These are phyloP conservation scores for Drosophila pseudotalamancana DNA, from an alignment of 2,888 invertebrate genomes.

Conservation along the genomic window DNA sequence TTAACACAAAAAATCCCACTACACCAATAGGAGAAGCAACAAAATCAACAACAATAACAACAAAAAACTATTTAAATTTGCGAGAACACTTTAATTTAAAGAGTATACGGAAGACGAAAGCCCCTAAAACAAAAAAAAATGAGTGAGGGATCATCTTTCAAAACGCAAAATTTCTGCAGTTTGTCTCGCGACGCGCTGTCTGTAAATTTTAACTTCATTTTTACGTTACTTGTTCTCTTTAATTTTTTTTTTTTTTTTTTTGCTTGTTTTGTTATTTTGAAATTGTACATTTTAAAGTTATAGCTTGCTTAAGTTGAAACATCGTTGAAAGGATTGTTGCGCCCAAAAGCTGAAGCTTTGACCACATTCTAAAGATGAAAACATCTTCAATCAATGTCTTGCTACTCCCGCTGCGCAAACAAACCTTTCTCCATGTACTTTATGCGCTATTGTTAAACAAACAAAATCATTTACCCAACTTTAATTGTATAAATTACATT, in stretches of 20 bases:
- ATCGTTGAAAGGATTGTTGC: slow-evolving; percentile 15
- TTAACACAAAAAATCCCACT: not conserved
- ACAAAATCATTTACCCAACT: slow-evolving; percentile 24
- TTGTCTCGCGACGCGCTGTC: slow-evolving; percentile 26
- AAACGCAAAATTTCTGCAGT: slow-evolving; percentile 27
- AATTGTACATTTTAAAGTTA: slow-evolving; percentile 27
- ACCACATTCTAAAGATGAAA: not conserved
- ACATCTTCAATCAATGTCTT: not conserved
- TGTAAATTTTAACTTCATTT: slow-evolving; percentile 15
- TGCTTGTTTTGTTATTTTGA: slow-evolving; percentile 7
- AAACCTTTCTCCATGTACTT: slow-evolving; percentile 32
- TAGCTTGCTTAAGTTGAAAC: slow-evolving; percentile 4
- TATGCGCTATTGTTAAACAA: slow-evolving; percentile 12
- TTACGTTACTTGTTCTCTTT: not conserved
- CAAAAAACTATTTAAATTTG: not conserved
- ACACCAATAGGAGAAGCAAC: slow-evolving; percentile 5
- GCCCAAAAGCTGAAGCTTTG: slow-evolving; percentile 7
- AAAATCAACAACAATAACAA: not conserved
- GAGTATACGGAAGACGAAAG: not conserved
- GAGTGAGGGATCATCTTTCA: not conserved
- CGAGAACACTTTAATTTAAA: not conserved
- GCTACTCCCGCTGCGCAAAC: not conserved
- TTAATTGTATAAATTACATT: slow-evolving; percentile 39
- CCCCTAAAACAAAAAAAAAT: not conserved
- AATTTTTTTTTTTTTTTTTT: not conserved